phyloP scores from a whole-genome alignment of 1,140 invertebrate genomes.

The Temnothorax nylanderi region DNA sequence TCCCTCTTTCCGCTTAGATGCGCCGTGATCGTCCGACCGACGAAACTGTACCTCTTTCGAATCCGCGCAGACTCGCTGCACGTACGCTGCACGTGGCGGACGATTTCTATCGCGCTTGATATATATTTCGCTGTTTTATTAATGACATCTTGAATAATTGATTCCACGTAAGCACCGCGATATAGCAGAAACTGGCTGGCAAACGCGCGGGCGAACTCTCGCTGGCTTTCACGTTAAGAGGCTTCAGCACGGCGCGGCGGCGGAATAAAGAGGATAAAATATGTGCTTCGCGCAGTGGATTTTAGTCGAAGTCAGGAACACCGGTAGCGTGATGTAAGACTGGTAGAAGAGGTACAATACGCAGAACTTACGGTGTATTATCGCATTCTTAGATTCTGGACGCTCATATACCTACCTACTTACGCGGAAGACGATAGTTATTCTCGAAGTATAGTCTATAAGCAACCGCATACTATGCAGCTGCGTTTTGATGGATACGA shows the following conservation, averaged over 20 bases:
- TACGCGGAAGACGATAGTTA: slow-evolving; percentile 55
- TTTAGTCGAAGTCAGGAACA: slow-evolving; percentile 19
- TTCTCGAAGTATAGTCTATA: slow-evolving; percentile 39
- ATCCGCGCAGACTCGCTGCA: neutral
- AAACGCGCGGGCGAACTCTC: slow-evolving; percentile 14
- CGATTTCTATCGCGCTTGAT: slow-evolving; percentile 62
- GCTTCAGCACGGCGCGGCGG: slow-evolving; percentile 14
- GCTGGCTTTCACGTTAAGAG: slow-evolving; percentile 34
- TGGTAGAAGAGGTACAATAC: slow-evolving; percentile 54
- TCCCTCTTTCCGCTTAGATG: slow-evolving; percentile 9
- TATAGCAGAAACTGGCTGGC: neutral
- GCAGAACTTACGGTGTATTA: slow-evolving; percentile 61
- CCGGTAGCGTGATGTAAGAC: slow-evolving; percentile 36
- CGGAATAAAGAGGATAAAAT: slow-evolving; percentile 55
- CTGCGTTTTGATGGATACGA: slow-evolving; percentile 65
- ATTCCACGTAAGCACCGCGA: slow-evolving; percentile 35
- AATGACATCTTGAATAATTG: slow-evolving; percentile 69
- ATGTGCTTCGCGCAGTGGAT: slow-evolving; percentile 27
- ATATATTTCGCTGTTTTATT: slow-evolving; percentile 67
- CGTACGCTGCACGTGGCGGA: neutral
- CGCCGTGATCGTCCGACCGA: slow-evolving; percentile 8
- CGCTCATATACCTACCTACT: neutral
- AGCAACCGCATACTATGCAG: slow-evolving; percentile 37
- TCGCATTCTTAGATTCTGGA: slow-evolving; percentile 60
- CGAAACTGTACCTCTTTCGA: slow-evolving; percentile 53